phyloP scores from a whole-genome alignment of 2,113 vertebrate species.

The Anseranas semipalmata region DNA sequence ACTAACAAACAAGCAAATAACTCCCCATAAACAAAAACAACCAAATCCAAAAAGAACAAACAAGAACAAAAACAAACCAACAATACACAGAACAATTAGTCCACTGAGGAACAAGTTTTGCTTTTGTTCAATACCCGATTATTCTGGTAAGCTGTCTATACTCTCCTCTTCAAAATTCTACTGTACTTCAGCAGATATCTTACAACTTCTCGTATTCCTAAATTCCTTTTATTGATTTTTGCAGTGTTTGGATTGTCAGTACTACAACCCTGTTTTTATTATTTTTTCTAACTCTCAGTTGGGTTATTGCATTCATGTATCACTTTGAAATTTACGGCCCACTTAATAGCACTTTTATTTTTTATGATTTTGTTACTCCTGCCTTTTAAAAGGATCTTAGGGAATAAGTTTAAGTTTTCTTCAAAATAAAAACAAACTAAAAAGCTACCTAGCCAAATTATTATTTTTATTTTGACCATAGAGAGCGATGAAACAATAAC shows the following conservation, averaged over 20 bases:
- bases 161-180: neutral
- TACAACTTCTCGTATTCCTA: neutral
- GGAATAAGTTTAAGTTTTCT: constrained; percentile 67
- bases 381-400: constrained; percentile 63
- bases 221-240: constrained; percentile 7
- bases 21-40: neutral
- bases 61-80: neutral
- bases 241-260: neutral
- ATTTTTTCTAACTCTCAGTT: constrained; percentile 59
- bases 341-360: constrained; percentile 76
- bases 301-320: constrained; percentile 64
- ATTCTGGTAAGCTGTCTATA: neutral
- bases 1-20: neutral
- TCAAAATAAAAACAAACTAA: constrained; percentile 45
- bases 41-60: neutral
- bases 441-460: constrained; percentile 64
- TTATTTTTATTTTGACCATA: constrained; percentile 58
- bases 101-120: neutral
- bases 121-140: neutral
- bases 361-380: constrained; percentile 70
- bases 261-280: constrained; percentile 35
- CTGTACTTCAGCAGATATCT: neutral
- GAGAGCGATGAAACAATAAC: constrained; percentile 64
- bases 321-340: constrained; percentile 75
- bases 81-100: neutral